phyloP scores from a whole-genome alignment of 2,888 invertebrate genomes.

The Mamestra brassicae region DNA sequence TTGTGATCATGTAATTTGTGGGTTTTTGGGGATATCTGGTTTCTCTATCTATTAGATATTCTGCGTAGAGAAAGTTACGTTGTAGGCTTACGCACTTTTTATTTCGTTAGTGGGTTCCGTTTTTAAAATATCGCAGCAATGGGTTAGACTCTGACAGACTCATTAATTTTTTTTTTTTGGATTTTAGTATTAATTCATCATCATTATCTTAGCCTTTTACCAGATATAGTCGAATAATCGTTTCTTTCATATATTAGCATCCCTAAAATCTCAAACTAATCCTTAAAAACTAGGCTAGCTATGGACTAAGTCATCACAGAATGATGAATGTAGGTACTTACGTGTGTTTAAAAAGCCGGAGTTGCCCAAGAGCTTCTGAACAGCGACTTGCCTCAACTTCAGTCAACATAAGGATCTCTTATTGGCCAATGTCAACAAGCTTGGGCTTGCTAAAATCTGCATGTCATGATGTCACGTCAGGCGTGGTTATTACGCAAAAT shows the following conservation, averaged over 20 bases:
- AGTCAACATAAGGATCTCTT: constrained; percentile 15
- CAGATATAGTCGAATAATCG: neutral
- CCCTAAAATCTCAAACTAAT: neutral
- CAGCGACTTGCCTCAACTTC: neutral
- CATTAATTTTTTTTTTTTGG: no score
- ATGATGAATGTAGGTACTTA: neutral
- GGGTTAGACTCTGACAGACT: neutral
- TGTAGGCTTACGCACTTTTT: constrained; percentile 8
- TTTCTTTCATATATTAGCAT: neutral
- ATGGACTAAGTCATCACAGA: neutral
- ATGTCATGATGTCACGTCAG: constrained; percentile 29
- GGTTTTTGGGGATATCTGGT: constrained; percentile 40
- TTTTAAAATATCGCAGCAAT: neutral
- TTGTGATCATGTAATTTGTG: constrained; percentile 56
- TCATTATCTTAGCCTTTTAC: neutral
- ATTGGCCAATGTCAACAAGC: constrained; percentile 29
- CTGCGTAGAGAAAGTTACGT: constrained; percentile 32
- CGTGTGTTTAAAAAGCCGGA: neutral
- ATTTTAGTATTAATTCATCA: neutral
- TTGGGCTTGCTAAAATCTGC: constrained; percentile 25
- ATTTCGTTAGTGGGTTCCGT: neutral
- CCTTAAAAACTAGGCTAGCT: neutral
- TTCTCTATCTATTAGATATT: constrained; percentile 27
- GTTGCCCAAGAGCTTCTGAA: constrained; percentile 8
- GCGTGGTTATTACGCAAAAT: constrained; percentile 43